Evolutionary conservation across 2,888 invertebrate species (phyloP).

Genomic region (Zaprionus bogoriensis): DNA sequence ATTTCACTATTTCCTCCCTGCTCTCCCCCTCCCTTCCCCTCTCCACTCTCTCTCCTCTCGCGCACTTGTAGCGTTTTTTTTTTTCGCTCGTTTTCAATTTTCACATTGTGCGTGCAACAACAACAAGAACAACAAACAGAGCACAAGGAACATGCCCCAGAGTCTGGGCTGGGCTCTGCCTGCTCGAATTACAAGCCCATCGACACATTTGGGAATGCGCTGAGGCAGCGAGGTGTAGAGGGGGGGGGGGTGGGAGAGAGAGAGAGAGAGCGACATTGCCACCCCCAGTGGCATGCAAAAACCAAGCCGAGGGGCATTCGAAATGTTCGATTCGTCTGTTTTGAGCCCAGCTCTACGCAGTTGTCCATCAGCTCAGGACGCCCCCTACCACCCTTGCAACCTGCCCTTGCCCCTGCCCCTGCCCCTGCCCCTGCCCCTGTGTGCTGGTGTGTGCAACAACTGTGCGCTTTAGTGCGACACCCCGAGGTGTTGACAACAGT

Average conservation of each 20-base stretch:
- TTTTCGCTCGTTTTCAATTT: conserved; percentile 29
- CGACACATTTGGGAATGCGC: conserved; percentile 36
- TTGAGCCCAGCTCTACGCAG: conserved; percentile 37
- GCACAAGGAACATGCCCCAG: conserved; percentile 7
- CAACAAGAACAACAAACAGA: too few species aligned
- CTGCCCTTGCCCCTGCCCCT: background rate
- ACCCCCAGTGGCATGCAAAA: conserved; percentile 33
- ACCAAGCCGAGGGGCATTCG: conserved; percentile 25
- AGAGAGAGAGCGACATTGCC: background rate
- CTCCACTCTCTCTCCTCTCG: background rate
- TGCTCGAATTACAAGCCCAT: conserved; percentile 55
- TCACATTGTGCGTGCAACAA: conserved; percentile 25
- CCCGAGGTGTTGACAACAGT: conserved; percentile 81
- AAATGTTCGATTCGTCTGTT: conserved; percentile 37
- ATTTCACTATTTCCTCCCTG: conserved; percentile 13
- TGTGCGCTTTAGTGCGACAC: conserved; percentile 78
- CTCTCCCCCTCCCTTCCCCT: background rate
- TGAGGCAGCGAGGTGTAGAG: too few species aligned
- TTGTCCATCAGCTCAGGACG: conserved; percentile 55
- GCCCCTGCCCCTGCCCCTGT: background rate
- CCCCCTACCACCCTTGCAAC: too few species aligned
- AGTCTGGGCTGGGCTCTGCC: conserved; percentile 13
- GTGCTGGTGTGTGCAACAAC: conserved; percentile 41
- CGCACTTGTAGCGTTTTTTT: background rate
- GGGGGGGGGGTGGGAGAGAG: background rate